Evolutionary conservation across 2,113 vertebrate genomes (phyloP).

Genomic region (Strix uralensis): DNA sequence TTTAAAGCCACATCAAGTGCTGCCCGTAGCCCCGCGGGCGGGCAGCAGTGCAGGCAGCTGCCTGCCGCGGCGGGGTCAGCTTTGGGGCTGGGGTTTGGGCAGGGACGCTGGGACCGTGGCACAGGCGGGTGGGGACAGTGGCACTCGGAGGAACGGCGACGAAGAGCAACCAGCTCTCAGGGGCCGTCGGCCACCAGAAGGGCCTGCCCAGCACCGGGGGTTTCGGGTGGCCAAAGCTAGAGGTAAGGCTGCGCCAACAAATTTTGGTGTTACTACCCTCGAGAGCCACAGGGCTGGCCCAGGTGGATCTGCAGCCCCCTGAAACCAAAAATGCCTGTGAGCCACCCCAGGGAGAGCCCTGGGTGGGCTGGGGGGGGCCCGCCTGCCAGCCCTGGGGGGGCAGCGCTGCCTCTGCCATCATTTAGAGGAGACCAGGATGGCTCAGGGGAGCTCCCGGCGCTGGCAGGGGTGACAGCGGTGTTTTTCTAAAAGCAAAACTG

Average conservation of each 20-base stretch:
- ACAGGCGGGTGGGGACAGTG: neutral
- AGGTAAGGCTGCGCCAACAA: neutral
- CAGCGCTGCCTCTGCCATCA: neutral
- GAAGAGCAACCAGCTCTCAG: rapidly evolving
- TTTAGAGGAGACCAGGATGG: neutral
- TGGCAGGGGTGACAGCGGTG: neutral
- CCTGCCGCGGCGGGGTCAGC: neutral
- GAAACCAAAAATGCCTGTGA: neutral
- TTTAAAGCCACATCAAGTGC: neutral
- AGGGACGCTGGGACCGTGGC: neutral
- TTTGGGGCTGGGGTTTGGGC: neutral
- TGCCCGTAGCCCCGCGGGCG: neutral
- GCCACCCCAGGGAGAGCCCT: neutral
- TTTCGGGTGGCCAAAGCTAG: rapidly evolving
- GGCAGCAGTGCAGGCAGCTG: neutral
- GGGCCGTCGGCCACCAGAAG: neutral
- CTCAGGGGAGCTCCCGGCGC: neutral
- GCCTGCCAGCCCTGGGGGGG: neutral
- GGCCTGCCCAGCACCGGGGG: neutral
- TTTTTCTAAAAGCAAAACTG: neutral
- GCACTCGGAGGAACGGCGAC: neutral
- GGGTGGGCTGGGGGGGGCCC: neutral
- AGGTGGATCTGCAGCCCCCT: neutral
- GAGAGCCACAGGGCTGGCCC: neutral
- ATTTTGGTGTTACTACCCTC: neutral